Evolutionary conservation across 2,888 invertebrate genomes (phyloP).

Genomic region (Xiphydria camelus): DNA sequence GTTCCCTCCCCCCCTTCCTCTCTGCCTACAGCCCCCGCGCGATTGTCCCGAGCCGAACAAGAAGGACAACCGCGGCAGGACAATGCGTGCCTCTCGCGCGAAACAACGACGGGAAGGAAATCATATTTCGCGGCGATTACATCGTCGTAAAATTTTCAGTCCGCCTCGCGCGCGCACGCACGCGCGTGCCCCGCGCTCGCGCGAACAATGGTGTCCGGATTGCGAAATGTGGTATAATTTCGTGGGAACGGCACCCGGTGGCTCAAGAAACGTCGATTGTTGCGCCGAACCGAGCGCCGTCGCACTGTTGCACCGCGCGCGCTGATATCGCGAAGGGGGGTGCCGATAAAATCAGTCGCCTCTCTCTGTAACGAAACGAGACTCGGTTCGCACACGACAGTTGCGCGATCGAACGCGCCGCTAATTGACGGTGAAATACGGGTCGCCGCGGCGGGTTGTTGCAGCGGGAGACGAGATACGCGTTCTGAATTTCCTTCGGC

Average conservation of each 20-base stretch:
- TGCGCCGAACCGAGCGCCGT: not conserved
- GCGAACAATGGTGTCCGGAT: constrained; percentile 15
- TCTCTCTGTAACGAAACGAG: constrained; percentile 50
- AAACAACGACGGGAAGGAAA: constrained; percentile 24
- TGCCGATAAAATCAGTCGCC: constrained; percentile 41
- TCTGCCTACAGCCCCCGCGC: too few relatives aligned
- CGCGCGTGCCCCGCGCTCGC: not conserved
- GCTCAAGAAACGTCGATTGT: constrained; percentile 42
- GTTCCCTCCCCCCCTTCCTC: too few relatives aligned
- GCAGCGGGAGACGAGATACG: too few relatives aligned
- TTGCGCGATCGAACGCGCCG: constrained; percentile 16
- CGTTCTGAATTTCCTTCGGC: too few relatives aligned
- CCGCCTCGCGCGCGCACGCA: not conserved
- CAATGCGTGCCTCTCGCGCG: not conserved
- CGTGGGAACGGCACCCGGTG: constrained; percentile 40
- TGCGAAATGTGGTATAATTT: constrained; percentile 45
- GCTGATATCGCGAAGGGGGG: constrained; percentile 29
- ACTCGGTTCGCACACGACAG: constrained; percentile 40
- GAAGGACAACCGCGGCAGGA: constrained; percentile 11
- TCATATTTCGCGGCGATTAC: constrained; percentile 36
- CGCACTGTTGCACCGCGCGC: not conserved
- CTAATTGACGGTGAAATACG: constrained; percentile 42
- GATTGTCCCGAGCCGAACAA: too few relatives aligned
- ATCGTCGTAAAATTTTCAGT: constrained; percentile 40
- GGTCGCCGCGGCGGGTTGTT: too few relatives aligned